phyloP scores from a whole-genome alignment of 2,888 invertebrate genomes.

The Rhaphigaster nebulosa region DNA sequence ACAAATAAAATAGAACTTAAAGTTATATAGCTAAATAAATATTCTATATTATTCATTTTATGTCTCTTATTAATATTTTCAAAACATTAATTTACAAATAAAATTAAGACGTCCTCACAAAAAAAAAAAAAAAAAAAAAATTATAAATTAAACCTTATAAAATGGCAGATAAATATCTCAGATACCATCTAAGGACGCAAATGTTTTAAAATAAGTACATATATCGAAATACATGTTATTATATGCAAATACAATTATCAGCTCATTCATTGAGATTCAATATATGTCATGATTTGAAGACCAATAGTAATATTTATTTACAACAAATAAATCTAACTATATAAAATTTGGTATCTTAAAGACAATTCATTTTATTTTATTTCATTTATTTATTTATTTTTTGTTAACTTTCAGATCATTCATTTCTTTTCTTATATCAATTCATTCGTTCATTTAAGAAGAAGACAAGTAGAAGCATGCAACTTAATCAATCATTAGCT shows the following conservation, averaged over 20 bases:
- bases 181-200: slow-evolving; percentile 41
- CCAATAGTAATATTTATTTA: not conserved
- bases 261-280: slow-evolving; percentile 7
- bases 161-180: not conserved
- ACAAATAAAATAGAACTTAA: not conserved
- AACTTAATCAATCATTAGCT: slow-evolving; percentile 71
- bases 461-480: not conserved
- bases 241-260: not conserved
- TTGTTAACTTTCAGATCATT: not conserved
- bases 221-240: not conserved
- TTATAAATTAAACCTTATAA: not conserved
- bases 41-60: not conserved
- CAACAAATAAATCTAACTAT: not conserved
- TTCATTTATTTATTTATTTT: too few species aligned
- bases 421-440: not conserved
- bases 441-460: not conserved
- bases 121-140: not conserved
- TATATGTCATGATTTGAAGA: slow-evolving; percentile 10
- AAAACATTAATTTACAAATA: not conserved
- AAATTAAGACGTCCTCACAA: not conserved
- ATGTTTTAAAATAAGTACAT: slow-evolving; percentile 44
- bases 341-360: slow-evolving; percentile 18
- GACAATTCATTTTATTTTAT: not conserved
- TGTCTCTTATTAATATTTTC: not conserved
- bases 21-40: not conserved